Base-by-base conservation (phyloP, 2,113 vertebrate genomes). In the Eurypyga helias region DNA sequence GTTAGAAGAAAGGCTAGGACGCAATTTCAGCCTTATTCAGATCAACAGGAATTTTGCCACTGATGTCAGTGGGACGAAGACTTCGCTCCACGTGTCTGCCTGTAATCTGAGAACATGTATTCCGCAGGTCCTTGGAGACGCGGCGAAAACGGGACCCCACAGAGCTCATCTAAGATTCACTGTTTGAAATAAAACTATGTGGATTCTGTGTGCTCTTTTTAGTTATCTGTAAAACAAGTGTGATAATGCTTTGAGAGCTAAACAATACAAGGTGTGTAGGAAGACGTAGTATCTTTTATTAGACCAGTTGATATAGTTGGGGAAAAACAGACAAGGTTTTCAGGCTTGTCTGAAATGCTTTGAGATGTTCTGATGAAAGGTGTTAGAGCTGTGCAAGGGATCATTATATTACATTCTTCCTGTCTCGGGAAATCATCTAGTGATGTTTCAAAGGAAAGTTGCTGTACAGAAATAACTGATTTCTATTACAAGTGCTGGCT, bases 351-450 rank as follows among this genome's bases (percentile, higher is more conserved):
- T 96, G 93, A 95, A 97, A 90, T 69, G 80, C 90, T 96, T 93
- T 96, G 92, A 93, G 95, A 95, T 79, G 92, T 92, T 93, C 94
- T 92, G 86, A 96, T 97, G 92, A 96, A 97, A 97, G 95, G 96
- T 97, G 92, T 80, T 95, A 5, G 87, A 96, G 85, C 82, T 88
- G 92, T 93, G 96, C 94, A 89, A 95, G 92, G 89, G 90, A 97
- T 97, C 96, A 95, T 95, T 97, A 96, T 92, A 96, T 97, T 93
- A 97, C 94, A 78, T 95, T 97, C 95, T 95, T 95, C 88, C 83
- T 92, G 80, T 94, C 95, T 95, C 97, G 95, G 96, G 90, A 97
- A 97, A 93, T 94, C 83, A 92, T 96, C 95, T 96, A 93, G 93
- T 83, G 82, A 33, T 96, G 91, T 96, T 97, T 97, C 96, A 96